Evolutionary conservation across 2,888 invertebrate species (phyloP).

Genomic region (Lepidochrysops patricia): DNA sequence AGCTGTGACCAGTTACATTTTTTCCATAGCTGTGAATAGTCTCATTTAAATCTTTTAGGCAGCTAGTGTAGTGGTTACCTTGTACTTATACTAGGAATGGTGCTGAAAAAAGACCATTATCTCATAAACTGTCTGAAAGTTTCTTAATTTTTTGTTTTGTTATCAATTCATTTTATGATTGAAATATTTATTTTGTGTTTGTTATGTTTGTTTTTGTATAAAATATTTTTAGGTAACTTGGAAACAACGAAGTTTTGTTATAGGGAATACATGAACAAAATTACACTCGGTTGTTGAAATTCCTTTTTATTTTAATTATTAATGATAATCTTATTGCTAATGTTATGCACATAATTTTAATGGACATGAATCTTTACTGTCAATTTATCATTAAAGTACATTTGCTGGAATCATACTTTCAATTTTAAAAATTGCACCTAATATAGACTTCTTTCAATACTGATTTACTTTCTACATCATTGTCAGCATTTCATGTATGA

Average conservation of each 20-base stretch:
- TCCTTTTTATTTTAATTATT: background rate
- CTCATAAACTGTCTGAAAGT: background rate
- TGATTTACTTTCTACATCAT: too few species aligned
- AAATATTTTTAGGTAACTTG: background rate
- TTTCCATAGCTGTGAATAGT: background rate
- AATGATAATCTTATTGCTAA: too few species aligned
- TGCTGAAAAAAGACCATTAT: background rate
- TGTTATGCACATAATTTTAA: too few species aligned
- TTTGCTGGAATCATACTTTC: too few species aligned
- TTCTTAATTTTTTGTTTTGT: conserved; percentile 4
- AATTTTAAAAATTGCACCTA: too few species aligned
- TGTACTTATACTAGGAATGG: background rate
- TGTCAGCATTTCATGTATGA: too few species aligned
- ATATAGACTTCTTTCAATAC: too few species aligned
- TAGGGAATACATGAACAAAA: too few species aligned
- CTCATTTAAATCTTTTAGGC: background rate
- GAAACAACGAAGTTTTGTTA: background rate
- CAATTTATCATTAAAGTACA: too few species aligned
- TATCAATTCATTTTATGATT: conserved; percentile 1
- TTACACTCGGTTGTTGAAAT: background rate
- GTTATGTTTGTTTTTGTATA: background rate
- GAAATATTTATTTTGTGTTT: background rate
- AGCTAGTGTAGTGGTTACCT: background rate
- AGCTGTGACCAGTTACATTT: too few species aligned
- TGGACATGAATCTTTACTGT: too few species aligned